Conservation (phyloP, 2,888 invertebrate genomes). For the Drosophila meridionalis region DNA sequence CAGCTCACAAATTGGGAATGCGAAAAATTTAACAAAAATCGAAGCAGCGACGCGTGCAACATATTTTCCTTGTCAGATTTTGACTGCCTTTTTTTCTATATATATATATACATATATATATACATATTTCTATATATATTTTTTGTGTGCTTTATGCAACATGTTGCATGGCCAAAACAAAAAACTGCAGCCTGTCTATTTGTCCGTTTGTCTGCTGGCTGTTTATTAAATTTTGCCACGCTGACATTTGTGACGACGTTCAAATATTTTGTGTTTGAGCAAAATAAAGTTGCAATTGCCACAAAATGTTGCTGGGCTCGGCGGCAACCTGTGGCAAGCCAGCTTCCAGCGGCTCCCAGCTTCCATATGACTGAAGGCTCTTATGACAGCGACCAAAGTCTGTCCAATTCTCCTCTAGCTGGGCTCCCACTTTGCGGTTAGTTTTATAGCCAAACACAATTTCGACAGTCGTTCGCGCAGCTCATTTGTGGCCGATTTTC, state of each 20-base stretch:
- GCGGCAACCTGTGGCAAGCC: constrained; percentile 56
- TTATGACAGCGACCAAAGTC: constrained; percentile 57
- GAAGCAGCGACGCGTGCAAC: constrained; percentile 69
- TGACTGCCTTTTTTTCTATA: constrained; percentile 24
- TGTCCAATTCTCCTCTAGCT: constrained; percentile 41
- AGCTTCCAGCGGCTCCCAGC: constrained; percentile 54
- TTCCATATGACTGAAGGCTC: constrained; percentile 69
- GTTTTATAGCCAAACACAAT: constrained; percentile 73
- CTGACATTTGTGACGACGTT: constrained; percentile 74
- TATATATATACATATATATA: constrained; percentile 8
- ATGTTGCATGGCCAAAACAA: constrained; percentile 62
- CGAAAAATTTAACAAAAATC: constrained; percentile 48
- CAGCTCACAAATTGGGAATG: constrained; percentile 66
- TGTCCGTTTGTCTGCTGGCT: constrained; percentile 51
- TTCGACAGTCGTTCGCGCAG: constrained; percentile 70
- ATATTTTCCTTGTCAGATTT: constrained; percentile 51
- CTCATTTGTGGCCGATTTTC: constrained; percentile 69
- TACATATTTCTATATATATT: not conserved
- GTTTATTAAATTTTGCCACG: constrained; percentile 71
- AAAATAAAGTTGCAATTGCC: constrained; percentile 77
- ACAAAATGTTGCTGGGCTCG: constrained; percentile 74
- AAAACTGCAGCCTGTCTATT: constrained; percentile 51
- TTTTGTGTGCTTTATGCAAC: constrained; percentile 60
- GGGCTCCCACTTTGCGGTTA: constrained; percentile 59
- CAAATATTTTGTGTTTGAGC: constrained; percentile 57